These are phyloP conservation scores for Chionoecetes opilio DNA, from an alignment of 1,140 invertebrate genomes.

Conservation along the genomic window DNA sequence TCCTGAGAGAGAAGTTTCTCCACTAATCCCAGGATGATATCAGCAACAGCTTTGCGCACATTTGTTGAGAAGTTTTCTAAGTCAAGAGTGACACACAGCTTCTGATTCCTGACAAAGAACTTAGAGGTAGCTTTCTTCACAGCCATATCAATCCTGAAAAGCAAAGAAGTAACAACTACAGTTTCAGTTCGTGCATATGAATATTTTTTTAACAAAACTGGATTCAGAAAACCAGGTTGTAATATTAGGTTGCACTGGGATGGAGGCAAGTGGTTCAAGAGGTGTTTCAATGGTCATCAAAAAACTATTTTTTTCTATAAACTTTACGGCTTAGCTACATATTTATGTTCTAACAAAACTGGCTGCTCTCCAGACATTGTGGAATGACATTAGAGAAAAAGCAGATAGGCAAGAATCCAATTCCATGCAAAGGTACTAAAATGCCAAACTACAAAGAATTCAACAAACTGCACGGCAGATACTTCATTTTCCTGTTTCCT, in stretches of 20 bases:
- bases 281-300: too few species aligned
- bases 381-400: too few species aligned
- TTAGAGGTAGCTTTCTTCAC: constrained; percentile 64
- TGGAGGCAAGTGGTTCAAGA: too few species aligned
- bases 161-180: background rate
- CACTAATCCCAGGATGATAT: constrained; percentile 68
- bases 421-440: too few species aligned
- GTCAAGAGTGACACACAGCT: constrained; percentile 61
- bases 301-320: too few species aligned
- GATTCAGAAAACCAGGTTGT: background rate
- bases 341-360: too few species aligned
- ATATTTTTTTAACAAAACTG: background rate
- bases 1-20: constrained; percentile 48
- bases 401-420: too few species aligned
- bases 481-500: too few species aligned
- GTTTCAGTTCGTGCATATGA: background rate
- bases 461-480: too few species aligned
- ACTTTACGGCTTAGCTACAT: too few species aligned
- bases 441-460: too few species aligned
- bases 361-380: too few species aligned
- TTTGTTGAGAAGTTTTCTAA: constrained; percentile 61
- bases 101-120: constrained; percentile 55
- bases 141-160: constrained; percentile 75
- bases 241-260: background rate
- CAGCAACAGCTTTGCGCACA: constrained; percentile 69